These are phyloP conservation scores for Fopius arisanus DNA, from an alignment of 1,140 invertebrate genomes.

Conservation along the genomic window DNA sequence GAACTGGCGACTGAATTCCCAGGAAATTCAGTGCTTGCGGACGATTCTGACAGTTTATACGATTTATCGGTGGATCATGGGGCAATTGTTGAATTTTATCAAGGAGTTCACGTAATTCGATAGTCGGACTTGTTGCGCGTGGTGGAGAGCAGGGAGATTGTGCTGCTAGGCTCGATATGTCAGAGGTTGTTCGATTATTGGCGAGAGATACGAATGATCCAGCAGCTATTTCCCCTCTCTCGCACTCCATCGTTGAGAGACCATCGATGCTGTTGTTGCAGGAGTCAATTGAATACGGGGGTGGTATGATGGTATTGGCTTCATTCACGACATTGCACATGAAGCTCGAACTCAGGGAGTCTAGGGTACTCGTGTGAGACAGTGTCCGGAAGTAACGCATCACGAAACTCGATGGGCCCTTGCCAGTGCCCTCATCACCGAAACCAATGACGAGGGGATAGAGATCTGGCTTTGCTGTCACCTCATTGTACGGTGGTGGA, in stretches of 20 bases:
- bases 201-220: slow-evolving; percentile 58
- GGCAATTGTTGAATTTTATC: slow-evolving; percentile 75
- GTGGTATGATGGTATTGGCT: slow-evolving; percentile 80
- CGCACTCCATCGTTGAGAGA: slow-evolving; percentile 60
- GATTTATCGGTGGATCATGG: slow-evolving; percentile 48
- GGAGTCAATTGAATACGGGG: slow-evolving; percentile 82
- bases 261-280: slow-evolving; percentile 76
- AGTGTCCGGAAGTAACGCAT: slow-evolving; percentile 83
- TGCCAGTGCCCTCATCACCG: slow-evolving; percentile 70
- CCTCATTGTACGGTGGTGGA: slow-evolving; percentile 83
- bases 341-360: slow-evolving; percentile 83
- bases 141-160: slow-evolving; percentile 76
- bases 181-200: slow-evolving; percentile 71
- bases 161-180: slow-evolving; percentile 72
- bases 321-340: slow-evolving; percentile 82
- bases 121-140: slow-evolving; percentile 79
- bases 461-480: slow-evolving; percentile 83
- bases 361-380: slow-evolving; percentile 81
- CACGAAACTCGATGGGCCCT: slow-evolving; percentile 78
- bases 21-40: slow-evolving; percentile 51
- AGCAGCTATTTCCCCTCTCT: slow-evolving; percentile 48
- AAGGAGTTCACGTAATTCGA: slow-evolving; percentile 71
- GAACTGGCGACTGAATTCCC: slow-evolving; percentile 26
- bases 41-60: slow-evolving; percentile 44
- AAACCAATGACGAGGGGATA: slow-evolving; percentile 84